Evolutionary conservation across 2,888 invertebrate genomes (phyloP).

Genomic region (Diarsia brunnea): DNA sequence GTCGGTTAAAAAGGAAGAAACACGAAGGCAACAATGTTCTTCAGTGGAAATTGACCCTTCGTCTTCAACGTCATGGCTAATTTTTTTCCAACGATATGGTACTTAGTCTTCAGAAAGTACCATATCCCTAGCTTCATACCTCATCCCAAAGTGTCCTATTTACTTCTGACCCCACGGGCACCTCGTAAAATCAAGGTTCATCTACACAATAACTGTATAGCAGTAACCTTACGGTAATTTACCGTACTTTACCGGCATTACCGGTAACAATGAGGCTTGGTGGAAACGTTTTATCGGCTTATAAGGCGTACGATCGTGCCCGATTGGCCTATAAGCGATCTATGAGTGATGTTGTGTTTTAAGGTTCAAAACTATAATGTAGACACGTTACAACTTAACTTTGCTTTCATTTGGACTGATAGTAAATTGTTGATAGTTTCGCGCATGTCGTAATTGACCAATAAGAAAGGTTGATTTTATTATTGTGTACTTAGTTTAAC

Average conservation of each 20-base stretch:
- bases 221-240: conserved; percentile 75
- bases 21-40: too few relatives aligned
- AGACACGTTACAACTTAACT: conserved; percentile 26
- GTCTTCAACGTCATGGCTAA: too few relatives aligned
- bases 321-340: conserved; percentile 59
- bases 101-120: conserved; percentile 14
- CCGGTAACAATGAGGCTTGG: conserved; percentile 64
- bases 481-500: not conserved
- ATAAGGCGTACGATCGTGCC: conserved; percentile 60
- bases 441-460: not conserved
- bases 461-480: not conserved
- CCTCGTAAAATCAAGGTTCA: conserved; percentile 74
- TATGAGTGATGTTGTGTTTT: conserved; percentile 48
- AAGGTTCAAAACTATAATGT: conserved; percentile 31
- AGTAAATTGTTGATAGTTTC: not conserved
- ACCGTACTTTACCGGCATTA: conserved; percentile 77
- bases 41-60: fast-evolving
- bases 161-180: conserved; percentile 72
- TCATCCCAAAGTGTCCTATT: conserved; percentile 63
- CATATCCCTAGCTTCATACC: conserved; percentile 52
- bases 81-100: too few relatives aligned
- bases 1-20: too few relatives aligned
- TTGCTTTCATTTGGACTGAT: conserved; percentile 16
- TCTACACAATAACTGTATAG: conserved; percentile 73
- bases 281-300: conserved; percentile 65